Conservation (phyloP, 2,797 vertebrate species). For the Novumbra hubbsi region DNA sequence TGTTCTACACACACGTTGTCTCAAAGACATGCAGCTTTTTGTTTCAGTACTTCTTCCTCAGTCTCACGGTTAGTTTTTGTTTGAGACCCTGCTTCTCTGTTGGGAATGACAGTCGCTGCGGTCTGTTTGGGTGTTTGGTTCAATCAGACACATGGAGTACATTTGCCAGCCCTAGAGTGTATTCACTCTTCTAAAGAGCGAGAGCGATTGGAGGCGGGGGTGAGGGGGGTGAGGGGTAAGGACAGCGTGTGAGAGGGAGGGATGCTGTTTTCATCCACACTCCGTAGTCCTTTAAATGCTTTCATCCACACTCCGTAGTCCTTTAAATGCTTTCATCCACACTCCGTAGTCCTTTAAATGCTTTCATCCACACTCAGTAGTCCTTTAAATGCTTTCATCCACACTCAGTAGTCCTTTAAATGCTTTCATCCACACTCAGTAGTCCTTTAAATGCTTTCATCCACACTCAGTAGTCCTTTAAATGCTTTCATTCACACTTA, state of each 20-base stretch:
- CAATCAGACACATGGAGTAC: neutral
- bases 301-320: too few species aligned
- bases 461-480: too few species aligned
- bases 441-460: too few species aligned
- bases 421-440: too few species aligned
- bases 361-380: too few species aligned
- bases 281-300: too few species aligned
- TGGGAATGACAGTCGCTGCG: neutral
- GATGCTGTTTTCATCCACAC: too few species aligned
- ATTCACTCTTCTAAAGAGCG: neutral
- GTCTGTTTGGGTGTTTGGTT: constrained; percentile 7
- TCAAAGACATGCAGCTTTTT: neutral
- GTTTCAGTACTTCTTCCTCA: neutral
- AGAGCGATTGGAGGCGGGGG: neutral
- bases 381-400: too few species aligned
- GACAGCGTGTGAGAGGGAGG: neutral
- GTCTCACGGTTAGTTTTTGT: neutral
- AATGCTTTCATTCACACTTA: too few species aligned
- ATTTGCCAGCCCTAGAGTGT: neutral
- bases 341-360: too few species aligned
- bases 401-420: too few species aligned
- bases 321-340: too few species aligned
- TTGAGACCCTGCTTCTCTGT: neutral
- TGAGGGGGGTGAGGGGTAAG: neutral
- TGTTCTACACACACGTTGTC: neutral